Base-by-base conservation (phyloP, 2,888 invertebrate species). In the Germaria angustata region DNA sequence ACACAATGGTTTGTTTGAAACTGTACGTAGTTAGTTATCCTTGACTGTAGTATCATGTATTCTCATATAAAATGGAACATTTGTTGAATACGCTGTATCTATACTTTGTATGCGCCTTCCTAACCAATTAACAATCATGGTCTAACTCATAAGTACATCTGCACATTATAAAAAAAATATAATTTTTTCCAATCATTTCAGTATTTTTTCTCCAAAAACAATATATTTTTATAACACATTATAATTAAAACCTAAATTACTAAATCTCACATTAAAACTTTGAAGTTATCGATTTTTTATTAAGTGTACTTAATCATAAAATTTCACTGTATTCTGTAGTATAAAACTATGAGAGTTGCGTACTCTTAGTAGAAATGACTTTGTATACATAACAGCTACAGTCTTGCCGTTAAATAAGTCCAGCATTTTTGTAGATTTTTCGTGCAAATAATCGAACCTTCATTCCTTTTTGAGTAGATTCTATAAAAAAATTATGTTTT, bases 61-160 rank as follows among this genome's bases (percentile, higher is more conserved):
- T 79, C 71, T 82, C 82, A 34, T 82, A 82, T 24, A 82, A 82
- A 82, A 75, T 13, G 66, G 22, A 61, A 82, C 44, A 72, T 82
- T 82, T 75, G 59, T 76, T 76, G 61, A 71, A 82, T 17, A 82
- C 65, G 13, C 79, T 39, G 20, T 75, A 59, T 65, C 75, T 76
- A 71, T 59, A 73, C 75, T 65, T 76, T 17, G 71, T 76, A 82
- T 82, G 76, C 71, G 79, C 82, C 61, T 61, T 71, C 71, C 79
- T 39, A 71, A 76, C 66, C 59, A 72, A 79, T 71, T 79, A 66
- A 82, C 82, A 79, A 53, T 79, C n/a, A 11, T 49, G 82, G 82
- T n/a, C 9, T 17, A 0, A 7, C 36, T n/a, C 11, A 61, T 66
- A 65, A 53, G 65, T 44, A 61, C 71, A 24, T 8, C 8, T 46